A percentile compares a stretch with the other conserved stretches of the same genome.
Conservation (phyloP, 2,113 vertebrate species). For the Cervus canadensis region DNA sequence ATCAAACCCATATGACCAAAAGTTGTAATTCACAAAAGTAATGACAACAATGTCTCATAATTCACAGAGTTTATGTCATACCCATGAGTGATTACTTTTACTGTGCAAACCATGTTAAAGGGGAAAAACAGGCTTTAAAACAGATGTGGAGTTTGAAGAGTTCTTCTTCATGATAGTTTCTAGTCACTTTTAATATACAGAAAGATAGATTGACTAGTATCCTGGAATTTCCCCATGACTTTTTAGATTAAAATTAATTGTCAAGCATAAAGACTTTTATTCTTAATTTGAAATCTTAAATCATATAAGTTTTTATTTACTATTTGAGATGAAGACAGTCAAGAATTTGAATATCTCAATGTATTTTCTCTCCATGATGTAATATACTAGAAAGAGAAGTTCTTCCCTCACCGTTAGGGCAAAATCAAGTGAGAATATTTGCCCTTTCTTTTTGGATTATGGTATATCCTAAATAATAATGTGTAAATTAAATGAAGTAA, state of each 20-base stretch:
- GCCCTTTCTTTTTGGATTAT: not conserved
- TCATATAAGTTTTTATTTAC: not conserved
- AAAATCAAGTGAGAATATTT: not conserved
- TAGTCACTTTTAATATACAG: not conserved
- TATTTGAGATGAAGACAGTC: not conserved
- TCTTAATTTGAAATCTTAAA: constrained; percentile 12
- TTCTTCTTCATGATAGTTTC: not conserved
- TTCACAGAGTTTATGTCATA: constrained; percentile 70
- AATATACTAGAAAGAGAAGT: not conserved
- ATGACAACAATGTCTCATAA: constrained; percentile 74
- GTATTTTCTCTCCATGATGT: not conserved
- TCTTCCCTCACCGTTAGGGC: not conserved
- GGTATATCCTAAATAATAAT: not conserved
- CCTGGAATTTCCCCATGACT: not conserved
- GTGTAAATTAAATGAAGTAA: not conserved
- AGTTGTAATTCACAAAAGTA: constrained; percentile 71
- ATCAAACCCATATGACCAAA: constrained; percentile 65
- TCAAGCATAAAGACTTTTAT: not conserved
- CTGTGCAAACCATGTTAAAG: constrained; percentile 58
- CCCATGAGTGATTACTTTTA: constrained; percentile 62
- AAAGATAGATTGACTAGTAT: not conserved
- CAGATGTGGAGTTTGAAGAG: not conserved
- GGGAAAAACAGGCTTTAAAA: constrained; percentile 43
- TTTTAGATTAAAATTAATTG: not conserved
- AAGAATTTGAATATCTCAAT: not conserved